Base-by-base conservation (phyloP, 2,113 vertebrate genomes). In the Corythoichthys intestinalis region DNA sequence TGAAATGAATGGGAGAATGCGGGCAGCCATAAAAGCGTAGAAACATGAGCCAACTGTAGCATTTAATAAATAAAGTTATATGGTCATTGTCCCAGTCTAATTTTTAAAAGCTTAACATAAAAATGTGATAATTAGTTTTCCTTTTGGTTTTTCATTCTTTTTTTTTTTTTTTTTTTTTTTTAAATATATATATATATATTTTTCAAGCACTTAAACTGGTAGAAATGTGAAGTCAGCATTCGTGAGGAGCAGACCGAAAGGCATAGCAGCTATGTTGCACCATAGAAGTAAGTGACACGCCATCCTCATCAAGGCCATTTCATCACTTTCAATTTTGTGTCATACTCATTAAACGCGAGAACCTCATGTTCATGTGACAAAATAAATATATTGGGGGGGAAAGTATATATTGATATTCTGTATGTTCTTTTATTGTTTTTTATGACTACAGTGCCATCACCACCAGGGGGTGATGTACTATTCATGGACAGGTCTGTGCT, bases 361-460 rank as follows among this genome's bases (percentile, higher is more conserved):
- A 78, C 78, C 62, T 81, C 71, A 72, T 76, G 17, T 71, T 47
- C 69, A 71, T 46, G 50, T 68, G 74, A 70, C 77, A 61, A 83
- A 69, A 73, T 72, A 67, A 38, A 69, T 73, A 57, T 82, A 57
- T 82, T 72, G 75, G 72, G 80, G 56, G 71, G 75, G 78, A 83
- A 80, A 84, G 37, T 76, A 62, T 62, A 41, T 61, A 17, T n/a
- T 4, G 38, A 41, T 44, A 47, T 13, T 63, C 61, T 63, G 61
- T 28, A 62, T 41, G 39, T 47, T 44, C 39, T 61, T 61, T 61
- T 62, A n/a, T 63, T 47, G 1, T 1, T 14, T 47, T 63, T 34
- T 47, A 63, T 47, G 9, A 63, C 41, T 34, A 13, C 14, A 28
- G 11, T 47, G 46, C 15, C 38, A 62, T 44, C 17, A 20, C 80